Percentiles rank a stretch among this genome's conserved stretches.
phyloP scores from a whole-genome alignment of 2,113 vertebrate genomes.

The Sander lucioperca region DNA sequence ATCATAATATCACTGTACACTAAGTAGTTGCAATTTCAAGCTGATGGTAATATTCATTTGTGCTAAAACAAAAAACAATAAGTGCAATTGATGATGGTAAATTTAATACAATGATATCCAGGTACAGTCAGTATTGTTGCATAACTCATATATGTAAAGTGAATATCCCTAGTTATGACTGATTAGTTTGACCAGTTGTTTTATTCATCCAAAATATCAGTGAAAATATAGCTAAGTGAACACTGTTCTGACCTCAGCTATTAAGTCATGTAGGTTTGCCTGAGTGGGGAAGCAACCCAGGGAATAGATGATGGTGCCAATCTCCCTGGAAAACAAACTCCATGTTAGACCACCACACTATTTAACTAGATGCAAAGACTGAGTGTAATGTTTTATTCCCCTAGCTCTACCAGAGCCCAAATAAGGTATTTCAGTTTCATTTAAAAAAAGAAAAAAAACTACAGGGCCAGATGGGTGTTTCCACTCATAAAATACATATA shows the following conservation, averaged over 20 bases:
- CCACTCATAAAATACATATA: not conserved
- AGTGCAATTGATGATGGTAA: not conserved
- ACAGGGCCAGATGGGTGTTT: not conserved
- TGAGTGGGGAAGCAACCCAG: conserved; percentile 93
- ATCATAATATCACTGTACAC: not conserved
- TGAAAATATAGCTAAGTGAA: not conserved
- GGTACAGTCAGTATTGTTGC: not conserved
- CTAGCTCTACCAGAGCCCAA: not conserved
- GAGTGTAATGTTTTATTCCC: not conserved
- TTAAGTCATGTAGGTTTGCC: conserved; percentile 89
- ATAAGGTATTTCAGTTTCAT: not conserved
- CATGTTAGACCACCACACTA: not conserved
- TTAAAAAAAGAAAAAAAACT: not conserved
- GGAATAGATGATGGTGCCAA: conserved; percentile 91
- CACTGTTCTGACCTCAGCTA: conserved; percentile 85
- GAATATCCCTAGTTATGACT: not conserved
- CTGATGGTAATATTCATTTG: not conserved
- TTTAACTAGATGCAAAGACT: not conserved
- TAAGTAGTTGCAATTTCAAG: not conserved
- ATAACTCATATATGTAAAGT: not conserved
- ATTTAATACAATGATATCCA: not conserved
- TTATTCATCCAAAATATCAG: not conserved
- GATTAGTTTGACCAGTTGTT: not conserved
- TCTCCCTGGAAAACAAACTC: conserved; percentile 84
- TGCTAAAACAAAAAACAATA: not conserved